Percentiles rank a stretch among this genome's conserved stretches.
These are phyloP conservation scores for Campoplex nolae DNA, from an alignment of 2,888 invertebrate genomes.

Conservation along the genomic window DNA sequence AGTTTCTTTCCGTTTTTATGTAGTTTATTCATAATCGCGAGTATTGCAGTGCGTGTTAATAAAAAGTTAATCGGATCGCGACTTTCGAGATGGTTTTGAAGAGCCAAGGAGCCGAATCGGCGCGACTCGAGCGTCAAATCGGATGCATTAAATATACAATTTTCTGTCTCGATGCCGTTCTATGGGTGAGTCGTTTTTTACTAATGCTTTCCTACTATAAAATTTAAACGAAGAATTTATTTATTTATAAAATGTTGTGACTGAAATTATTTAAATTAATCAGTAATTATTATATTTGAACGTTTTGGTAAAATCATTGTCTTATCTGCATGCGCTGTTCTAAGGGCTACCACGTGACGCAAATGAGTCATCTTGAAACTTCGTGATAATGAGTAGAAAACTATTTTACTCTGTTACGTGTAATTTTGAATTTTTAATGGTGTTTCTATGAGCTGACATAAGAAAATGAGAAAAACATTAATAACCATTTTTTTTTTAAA, in stretches of 20 bases:
- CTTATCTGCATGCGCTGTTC: slow-evolving; percentile 1
- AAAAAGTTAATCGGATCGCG: not conserved
- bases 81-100: slow-evolving; percentile 75
- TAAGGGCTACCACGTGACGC: slow-evolving; percentile 19
- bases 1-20: slow-evolving; percentile 8
- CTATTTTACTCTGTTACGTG: not conserved
- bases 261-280: not conserved
- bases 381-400: not conserved
- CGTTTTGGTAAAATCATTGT: not conserved
- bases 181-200: slow-evolving; percentile 90
- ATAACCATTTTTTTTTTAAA: no score
- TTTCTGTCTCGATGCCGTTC: slow-evolving; percentile 92
- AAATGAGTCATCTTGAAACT: slow-evolving; percentile 35
- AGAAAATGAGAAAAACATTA: not conserved
- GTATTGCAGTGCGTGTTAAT: not conserved
- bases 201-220: not conserved
- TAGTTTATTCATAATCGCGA: not conserved
- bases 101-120: slow-evolving; percentile 85
- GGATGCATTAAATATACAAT: slow-evolving; percentile 93
- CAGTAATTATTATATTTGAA: not conserved
- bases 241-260: not conserved
- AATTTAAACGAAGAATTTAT: not conserved
- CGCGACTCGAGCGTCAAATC: slow-evolving; percentile 91
- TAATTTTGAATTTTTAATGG: not conserved
- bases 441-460: not conserved